phyloP scores from a whole-genome alignment of 2,113 vertebrate species.

The Cygnus buccinator region DNA sequence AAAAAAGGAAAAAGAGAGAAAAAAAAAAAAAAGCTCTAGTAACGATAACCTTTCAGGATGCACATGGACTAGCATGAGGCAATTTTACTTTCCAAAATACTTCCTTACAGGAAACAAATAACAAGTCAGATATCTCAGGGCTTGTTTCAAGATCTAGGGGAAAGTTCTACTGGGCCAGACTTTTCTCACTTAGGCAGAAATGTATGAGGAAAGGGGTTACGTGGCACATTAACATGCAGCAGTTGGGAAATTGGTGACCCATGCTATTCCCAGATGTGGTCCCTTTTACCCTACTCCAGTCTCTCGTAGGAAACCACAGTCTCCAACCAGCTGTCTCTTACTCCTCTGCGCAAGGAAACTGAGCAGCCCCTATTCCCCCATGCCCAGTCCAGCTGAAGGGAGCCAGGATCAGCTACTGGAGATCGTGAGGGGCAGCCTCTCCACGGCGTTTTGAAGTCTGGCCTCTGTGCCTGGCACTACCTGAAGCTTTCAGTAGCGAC shows the following conservation, averaged over 20 bases:
- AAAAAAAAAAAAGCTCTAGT: neutral
- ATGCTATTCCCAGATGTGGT: neutral
- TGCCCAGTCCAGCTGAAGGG: rapidly evolving
- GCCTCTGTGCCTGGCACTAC: conserved; percentile 9
- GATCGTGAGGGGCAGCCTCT: neutral
- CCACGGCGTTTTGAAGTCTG: neutral
- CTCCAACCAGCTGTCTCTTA: neutral
- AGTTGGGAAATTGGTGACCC: neutral
- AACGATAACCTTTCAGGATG: neutral
- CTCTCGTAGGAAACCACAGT: neutral
- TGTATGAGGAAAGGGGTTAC: neutral
- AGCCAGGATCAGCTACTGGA: neutral
- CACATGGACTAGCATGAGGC: neutral
- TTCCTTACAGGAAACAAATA: neutral
- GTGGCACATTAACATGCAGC: rapidly evolving
- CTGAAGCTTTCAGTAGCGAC: neutral
- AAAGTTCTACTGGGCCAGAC: neutral
- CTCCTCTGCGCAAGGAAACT: neutral
- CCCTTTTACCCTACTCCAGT: neutral
- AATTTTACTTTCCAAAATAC: neutral
- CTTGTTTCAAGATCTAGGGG: neutral
- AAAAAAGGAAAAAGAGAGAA: neutral
- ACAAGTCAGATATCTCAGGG: neutral
- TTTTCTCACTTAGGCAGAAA: neutral
- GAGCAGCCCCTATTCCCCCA: neutral